Evolutionary conservation across 2,888 invertebrate species (phyloP).

Genomic region (Drosophila niveifrons): DNA sequence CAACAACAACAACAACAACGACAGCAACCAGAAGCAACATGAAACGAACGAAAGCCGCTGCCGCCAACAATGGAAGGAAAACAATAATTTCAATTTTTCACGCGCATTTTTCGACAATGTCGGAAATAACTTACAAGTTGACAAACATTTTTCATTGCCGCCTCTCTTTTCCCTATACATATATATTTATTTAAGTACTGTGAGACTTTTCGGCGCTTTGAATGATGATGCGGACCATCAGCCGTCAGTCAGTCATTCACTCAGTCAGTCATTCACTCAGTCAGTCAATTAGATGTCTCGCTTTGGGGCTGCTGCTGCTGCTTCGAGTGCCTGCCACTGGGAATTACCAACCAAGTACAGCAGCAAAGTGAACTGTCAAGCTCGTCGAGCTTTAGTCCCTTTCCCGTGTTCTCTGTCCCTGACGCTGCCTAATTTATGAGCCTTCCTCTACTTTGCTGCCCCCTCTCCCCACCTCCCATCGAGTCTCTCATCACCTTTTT

Average conservation of each 20-base stretch:
- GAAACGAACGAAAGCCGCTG: constrained; percentile 7
- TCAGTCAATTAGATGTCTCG: constrained; percentile 25
- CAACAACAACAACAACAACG: background rate
- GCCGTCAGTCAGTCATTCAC: constrained; percentile 6
- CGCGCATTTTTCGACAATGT: constrained; percentile 68
- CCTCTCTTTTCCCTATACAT: background rate
- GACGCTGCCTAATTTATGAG: constrained; percentile 21
- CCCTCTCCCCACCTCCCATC: background rate
- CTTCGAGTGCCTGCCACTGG: constrained; percentile 9
- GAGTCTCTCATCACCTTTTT: background rate
- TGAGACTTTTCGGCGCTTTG: constrained; percentile 37
- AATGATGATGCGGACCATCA: constrained; percentile 50
- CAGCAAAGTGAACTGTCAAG: constrained; percentile 20
- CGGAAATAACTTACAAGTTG: constrained; percentile 75
- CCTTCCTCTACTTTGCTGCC: background rate
- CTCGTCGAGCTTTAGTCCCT: background rate
- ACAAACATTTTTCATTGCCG: constrained; percentile 68
- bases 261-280: constrained; percentile 32
- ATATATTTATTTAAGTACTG: constrained; percentile 41
- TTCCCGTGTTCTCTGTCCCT: background rate
- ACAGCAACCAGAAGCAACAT: background rate
- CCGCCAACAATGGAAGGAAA: constrained; percentile 45
- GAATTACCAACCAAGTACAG: constrained; percentile 11
- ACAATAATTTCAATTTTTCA: constrained; percentile 72
- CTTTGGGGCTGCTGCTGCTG: background rate